Base-by-base conservation (phyloP, 2,888 invertebrate species). In the Lathronympha strigana region DNA sequence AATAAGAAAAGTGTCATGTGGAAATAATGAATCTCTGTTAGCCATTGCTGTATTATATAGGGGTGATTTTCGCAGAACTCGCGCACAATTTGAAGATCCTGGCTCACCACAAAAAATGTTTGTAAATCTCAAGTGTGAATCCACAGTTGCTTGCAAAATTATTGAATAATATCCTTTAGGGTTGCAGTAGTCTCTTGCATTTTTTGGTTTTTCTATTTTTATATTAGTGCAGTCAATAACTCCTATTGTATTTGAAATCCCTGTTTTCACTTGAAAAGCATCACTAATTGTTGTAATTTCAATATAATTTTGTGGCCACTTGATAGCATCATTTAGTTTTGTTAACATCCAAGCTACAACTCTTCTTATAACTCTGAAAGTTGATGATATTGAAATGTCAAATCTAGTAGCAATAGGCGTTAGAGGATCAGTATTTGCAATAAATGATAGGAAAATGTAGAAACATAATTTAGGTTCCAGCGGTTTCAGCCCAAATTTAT, bases 41-140 rank as follows among this genome's bases (percentile, higher is more conserved):
- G 83, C 78, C 38, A 70, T 70, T 63, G 85, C 83, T 67, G 82
- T 83, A 61, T 77, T 76, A 61, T 81, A 86, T 23, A 87, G 67
- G 15, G 86, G 86, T 28, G 86, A 87, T 55, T 82, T 86, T 57
- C 79, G 79, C 23, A 86, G 71, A 15, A 84, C 84, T 64, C 84
- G 70, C n/a, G 79, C 66, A 72, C 82, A 77, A 66, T 79, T 84
- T 40, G 78, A 78, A 43, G 86, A 86, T 4, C 87, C 87, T 64
- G 87, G 86, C 72, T 86, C 86, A 38, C 87, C 87, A 76, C 87
- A 87, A 69, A 80, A 87, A 61, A 87, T 73, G 67, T 85, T 86
- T 43, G 84, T 86, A 68, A 87, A 86, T 45, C 75, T 77, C 68
- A 86, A 71, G 69, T 82, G 82, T 21, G 81, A 73, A 76, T 86